Evolutionary conservation across 2,797 vertebrate species (phyloP).

Genomic region (Chromobotia macracanthus): DNA sequence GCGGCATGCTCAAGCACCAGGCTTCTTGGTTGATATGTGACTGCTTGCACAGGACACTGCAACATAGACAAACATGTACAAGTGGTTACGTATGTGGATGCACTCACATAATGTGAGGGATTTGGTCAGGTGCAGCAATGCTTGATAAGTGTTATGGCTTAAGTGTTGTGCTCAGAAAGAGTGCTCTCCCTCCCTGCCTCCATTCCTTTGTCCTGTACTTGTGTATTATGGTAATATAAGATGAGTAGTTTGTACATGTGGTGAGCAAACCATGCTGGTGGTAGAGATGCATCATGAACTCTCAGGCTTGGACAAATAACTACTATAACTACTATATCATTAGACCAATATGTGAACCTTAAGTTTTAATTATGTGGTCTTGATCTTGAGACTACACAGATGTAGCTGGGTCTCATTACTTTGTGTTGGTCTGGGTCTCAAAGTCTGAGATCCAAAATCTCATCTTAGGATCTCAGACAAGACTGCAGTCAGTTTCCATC

Average conservation of each 20-base stretch:
- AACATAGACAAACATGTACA: constrained; percentile 29
- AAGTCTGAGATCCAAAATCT: neutral
- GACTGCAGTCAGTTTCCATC: neutral
- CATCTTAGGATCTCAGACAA: neutral
- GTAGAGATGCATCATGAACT: neutral
- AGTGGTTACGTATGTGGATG: constrained; percentile 60
- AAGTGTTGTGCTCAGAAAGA: neutral
- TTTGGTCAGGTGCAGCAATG: constrained; percentile 57
- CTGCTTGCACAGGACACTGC: constrained; percentile 10
- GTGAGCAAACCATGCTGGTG: neutral
- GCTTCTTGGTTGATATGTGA: constrained; percentile 15
- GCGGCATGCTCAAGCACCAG: constrained; percentile 5
- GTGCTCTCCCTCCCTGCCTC: neutral
- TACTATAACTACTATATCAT: neutral
- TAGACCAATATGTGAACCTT: neutral
- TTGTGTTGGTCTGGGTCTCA: neutral
- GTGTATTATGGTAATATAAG: constrained; percentile 26
- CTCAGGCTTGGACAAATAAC: neutral
- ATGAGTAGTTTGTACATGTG: constrained; percentile 12
- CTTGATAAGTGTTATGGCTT: constrained; percentile 53
- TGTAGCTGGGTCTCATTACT: neutral
- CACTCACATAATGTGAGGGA: constrained; percentile 20
- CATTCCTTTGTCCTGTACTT: constrained; percentile 25
- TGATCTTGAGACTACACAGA: neutral
- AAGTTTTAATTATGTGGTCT: neutral